Evolutionary conservation across 2,113 vertebrate species (phyloP).

Genomic region (Passer domesticus): DNA sequence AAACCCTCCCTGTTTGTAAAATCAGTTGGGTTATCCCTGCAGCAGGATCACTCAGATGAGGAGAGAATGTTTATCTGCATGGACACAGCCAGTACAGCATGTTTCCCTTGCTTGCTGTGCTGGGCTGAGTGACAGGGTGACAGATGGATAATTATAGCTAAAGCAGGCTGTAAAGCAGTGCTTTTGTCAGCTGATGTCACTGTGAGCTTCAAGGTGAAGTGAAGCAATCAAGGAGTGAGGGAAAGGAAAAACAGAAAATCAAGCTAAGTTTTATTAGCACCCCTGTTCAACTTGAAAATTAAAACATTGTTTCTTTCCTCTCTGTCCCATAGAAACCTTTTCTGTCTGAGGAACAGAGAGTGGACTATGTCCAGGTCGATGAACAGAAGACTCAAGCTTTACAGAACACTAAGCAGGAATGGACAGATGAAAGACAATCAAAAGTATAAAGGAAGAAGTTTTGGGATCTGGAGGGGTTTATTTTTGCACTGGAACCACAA

Average conservation of each 20-base stretch:
- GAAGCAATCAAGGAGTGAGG: background rate
- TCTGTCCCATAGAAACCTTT: conserved; percentile 82
- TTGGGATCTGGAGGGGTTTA: background rate
- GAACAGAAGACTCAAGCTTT: conserved; percentile 98
- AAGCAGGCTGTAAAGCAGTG: conserved; percentile 19
- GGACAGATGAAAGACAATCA: conserved; percentile 92
- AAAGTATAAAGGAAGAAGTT: conserved; percentile 78
- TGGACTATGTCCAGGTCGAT: conserved; percentile 96
- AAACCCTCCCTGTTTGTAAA: background rate
- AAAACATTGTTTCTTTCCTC: background rate
- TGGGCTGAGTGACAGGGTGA: conserved; percentile 12
- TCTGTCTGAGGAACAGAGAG: conserved; percentile 88
- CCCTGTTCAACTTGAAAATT: background rate
- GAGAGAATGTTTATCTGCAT: background rate
- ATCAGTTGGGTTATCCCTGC: background rate
- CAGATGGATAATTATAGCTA: conserved; percentile 23
- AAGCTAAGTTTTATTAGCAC: background rate
- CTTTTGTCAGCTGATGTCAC: conserved; percentile 45
- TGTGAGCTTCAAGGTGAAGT: conserved; percentile 20
- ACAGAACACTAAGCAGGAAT: conserved; percentile 93
- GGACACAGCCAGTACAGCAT: background rate
- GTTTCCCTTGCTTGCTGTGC: background rate
- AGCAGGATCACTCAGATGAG: background rate
- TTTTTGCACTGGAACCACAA: conserved; percentile 62
- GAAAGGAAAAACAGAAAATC: background rate